phyloP scores from a whole-genome alignment of 1,140 invertebrate species.

The Heliconius melpomene region DNA sequence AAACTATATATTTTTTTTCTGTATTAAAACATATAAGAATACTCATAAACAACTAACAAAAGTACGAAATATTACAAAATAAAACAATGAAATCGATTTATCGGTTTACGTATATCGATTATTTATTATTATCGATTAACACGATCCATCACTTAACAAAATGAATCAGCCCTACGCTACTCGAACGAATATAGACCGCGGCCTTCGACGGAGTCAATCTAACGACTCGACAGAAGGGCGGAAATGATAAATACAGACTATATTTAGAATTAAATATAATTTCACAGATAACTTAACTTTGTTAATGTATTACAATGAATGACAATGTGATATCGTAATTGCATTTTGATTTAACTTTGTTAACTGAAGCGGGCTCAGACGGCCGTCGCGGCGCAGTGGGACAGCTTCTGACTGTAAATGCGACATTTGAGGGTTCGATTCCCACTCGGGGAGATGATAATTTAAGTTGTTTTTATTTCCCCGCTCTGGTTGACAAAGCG shows the following conservation, averaged over 20 bases:
- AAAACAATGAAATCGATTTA: not conserved
- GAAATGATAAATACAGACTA: constrained; percentile 33
- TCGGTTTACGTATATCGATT: not conserved
- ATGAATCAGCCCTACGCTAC: constrained; percentile 50
- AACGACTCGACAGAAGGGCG: constrained; percentile 34
- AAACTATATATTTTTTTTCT: not conserved
- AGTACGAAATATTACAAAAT: not conserved
- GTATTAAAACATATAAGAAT: no score
- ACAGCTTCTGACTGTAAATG: not conserved
- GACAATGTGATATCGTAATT: not conserved
- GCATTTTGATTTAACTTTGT: not conserved
- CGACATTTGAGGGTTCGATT: no score
- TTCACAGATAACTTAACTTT: constrained; percentile 14
- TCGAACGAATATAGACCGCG: constrained; percentile 54
- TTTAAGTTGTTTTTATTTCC: no score
- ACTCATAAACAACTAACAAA: not conserved
- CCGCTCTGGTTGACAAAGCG: no score
- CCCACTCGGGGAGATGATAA: no score
- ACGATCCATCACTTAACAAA: constrained; percentile 3
- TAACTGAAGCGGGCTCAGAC: not conserved
- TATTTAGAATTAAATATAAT: constrained; percentile 34
- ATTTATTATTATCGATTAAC: constrained; percentile 4
- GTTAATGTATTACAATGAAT: not conserved
- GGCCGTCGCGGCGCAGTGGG: no score
- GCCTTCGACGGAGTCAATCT: constrained; percentile 59